Evolutionary conservation across 2,113 vertebrate genomes (phyloP).

Genomic region (Opisthocomus hoazin): DNA sequence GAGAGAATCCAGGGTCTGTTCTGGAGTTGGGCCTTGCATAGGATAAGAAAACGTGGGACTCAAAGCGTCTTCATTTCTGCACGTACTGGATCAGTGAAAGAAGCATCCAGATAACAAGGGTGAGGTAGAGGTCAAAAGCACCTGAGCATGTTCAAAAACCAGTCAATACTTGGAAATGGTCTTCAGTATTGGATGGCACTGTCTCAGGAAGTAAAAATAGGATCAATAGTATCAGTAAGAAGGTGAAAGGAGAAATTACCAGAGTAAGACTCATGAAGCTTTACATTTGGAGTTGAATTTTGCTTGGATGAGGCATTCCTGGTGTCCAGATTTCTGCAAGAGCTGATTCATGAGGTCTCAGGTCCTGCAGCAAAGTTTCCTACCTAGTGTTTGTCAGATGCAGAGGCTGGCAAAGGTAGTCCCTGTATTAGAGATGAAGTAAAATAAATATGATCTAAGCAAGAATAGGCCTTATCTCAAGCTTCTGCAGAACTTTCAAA

Average conservation of each 20-base stretch:
- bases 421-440: background rate
- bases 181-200: background rate
- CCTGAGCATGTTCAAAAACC: background rate
- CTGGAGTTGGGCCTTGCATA: background rate
- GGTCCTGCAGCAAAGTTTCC: background rate
- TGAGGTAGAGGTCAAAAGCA: background rate
- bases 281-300: background rate
- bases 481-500: background rate
- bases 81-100: accelerated
- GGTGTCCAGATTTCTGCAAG: background rate
- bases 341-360: background rate
- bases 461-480: background rate
- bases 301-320: background rate
- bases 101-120: background rate
- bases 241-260: background rate
- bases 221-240: background rate
- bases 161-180: background rate
- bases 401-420: background rate
- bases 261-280: background rate
- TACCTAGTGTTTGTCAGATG: background rate
- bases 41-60: background rate
- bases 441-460: background rate
- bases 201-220: background rate
- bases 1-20: background rate
- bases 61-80: background rate